Evolutionary conservation across 2,797 vertebrate genomes (phyloP), one percentile per base, ranked within the genome.

Genomic region (Eleutherodactylus coqui): DNA sequence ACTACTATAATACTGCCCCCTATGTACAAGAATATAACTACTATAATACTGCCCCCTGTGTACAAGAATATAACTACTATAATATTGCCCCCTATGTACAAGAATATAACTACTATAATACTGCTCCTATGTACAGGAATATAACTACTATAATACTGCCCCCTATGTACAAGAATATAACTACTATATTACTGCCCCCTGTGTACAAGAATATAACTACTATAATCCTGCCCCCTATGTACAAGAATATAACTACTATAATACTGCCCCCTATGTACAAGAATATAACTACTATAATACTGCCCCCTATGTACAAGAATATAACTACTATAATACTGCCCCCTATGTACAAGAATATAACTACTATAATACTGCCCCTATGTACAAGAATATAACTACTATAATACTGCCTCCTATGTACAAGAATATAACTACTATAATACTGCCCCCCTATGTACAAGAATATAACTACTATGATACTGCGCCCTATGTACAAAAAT

Each of bases 181-280:
- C 62, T 67, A 67, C 62, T 67, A 36, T 67, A 67, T 36, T 67
- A 67, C 62, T 62, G 58, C 58, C 51, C 6, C n/a, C 58, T 62
- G 32, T 67, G 16, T 67, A 67, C 64, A 67, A 9, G 64, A 67
- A 67, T 67, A 67, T 67, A 67, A 67, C 64, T 67, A 67, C 32
- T 67, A 64, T 64, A 64, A 64, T 64, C 32, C 60, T 64, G 29
- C 11, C n/a, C n/a, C n/a, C n/a, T n/a, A n/a, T n/a, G n/a, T n/a
- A n/a, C n/a, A n/a, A n/a, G n/a, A n/a, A n/a, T n/a, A n/a, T n/a
- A n/a, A n/a, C n/a, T n/a, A n/a, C n/a, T n/a, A n/a, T n/a, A n/a
- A n/a, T n/a, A n/a, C n/a, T n/a, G n/a, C n/a, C n/a, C n/a, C n/a
- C n/a, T n/a, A n/a, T n/a, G n/a, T n/a, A n/a, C n/a, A n/a, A n/a